These are phyloP conservation scores for Nephila pilipes DNA, from an alignment of 1,140 invertebrate genomes.

Conservation along the genomic window DNA sequence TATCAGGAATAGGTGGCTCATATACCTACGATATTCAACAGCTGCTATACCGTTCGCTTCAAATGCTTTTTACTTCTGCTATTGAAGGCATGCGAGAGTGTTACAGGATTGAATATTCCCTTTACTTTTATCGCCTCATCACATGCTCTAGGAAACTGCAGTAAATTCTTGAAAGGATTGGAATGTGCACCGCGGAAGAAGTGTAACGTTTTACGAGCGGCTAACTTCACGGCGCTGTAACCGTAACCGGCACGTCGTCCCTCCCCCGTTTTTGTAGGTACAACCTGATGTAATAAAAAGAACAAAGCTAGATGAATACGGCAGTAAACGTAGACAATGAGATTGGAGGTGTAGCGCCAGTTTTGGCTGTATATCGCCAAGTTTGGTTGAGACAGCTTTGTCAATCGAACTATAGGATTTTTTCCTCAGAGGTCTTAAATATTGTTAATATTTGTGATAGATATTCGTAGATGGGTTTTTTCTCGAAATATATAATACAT, in stretches of 20 bases:
- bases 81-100: too few species aligned
- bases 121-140: conserved; percentile 24
- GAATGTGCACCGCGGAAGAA: neutral
- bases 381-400: neutral
- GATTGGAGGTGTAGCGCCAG: neutral
- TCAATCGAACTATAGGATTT: neutral
- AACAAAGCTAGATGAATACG: conserved; percentile 45
- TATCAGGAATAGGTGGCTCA: too few species aligned
- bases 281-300: conserved; percentile 64
- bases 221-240: conserved; percentile 43
- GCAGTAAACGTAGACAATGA: conserved; percentile 48
- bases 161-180: conserved; percentile 31
- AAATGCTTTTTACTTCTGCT: neutral
- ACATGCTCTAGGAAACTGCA: neutral
- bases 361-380: neutral
- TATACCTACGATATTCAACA: neutral
- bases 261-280: neutral
- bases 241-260: conserved; percentile 17
- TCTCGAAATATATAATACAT: too few species aligned
- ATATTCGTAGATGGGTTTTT: too few species aligned
- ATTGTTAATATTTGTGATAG: too few species aligned
- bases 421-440: too few species aligned
- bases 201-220: conserved; percentile 51
- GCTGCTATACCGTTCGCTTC: neutral
- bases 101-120: neutral